Base-by-base conservation (phyloP, 1,140 invertebrate species). In the Limonius californicus region DNA sequence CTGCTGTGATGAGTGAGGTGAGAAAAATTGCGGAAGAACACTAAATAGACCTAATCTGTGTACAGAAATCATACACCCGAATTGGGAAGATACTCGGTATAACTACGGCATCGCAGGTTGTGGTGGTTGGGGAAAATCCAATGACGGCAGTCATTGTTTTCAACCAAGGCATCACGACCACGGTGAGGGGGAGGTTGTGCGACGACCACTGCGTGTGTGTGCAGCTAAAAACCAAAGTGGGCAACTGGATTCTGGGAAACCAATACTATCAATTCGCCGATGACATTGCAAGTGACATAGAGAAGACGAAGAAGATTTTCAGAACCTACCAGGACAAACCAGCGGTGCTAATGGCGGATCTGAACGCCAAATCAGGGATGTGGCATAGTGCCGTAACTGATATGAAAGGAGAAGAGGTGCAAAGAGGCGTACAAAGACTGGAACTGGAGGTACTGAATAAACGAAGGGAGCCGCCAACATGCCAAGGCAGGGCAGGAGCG, bases 201-300 rank as follows among this genome's bases (percentile, higher is more conserved):
- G 47, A 18, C 15, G 6, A 20, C 1, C 57, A 59, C 27, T 35
- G 47, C 19, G 53, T 55, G 20, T 12, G 50, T 0, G 18, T 54
- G 0, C 30, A 61, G 27, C 3, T 61, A 16, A 20, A 1, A 12
- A 30, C n/a, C n/a, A n/a, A n/a, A n/a, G 20, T 2, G 12, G 32
- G 50, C 1, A 54, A 12, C 14, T 61, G 47, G 27, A 19, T 61
- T 1, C 15, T 61, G 3, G 30, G 14, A 3, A 61, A 61, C 23
- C 47, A 35, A n/a, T 61, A 61, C 21, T 61, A 19, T 15, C 47
- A 61, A 14, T 61, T 39, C 15, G 32, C 15, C 16, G 59, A 61
- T 18, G 15, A 21, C 16, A 54, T 54, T 6, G 14, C 11, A 47
- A 14, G 1, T 1, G 14, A 54, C 15, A 9, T 61, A n/a, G 11